Base-by-base conservation (phyloP, 2,113 vertebrate genomes). In the Gobiocypris rarus region DNA sequence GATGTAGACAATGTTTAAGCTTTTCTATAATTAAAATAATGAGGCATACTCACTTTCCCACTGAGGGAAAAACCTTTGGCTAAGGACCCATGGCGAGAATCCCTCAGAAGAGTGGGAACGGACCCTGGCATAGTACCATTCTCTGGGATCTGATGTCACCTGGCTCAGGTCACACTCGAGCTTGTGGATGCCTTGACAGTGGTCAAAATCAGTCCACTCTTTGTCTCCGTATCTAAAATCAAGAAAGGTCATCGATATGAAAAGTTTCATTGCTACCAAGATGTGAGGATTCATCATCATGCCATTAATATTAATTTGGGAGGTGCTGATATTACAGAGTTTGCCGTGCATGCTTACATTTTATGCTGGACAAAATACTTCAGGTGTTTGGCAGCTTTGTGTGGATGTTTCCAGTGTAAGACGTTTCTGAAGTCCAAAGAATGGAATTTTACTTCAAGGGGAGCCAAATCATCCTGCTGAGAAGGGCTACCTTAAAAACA, bases 71-170 rank as follows among this genome's bases (percentile, higher is more conserved):
- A 95, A 94, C 65, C 94, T 91, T 48, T 83, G 81, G 28, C 93
- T 92, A 3, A 92, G 80, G 28, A 85, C 78, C 94, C 94, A 95
- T 48, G 89, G 34, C 14, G 94, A 95, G 24, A 61, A 85, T 24
- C 77, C 63, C 19, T 87, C 83, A 1, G 87, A 17, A 9, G 85
- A 88, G 41, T 78, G 83, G 0, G 90, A 88, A 0, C 86, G 87
- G 17, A 94, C 92, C 74, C 92, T 88, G 69, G 93, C 93, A 5
- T 95, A 95, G 91, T 95, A 95, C 93, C 93, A 94, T 86, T 95
- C 93, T 28, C 89, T 91, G 67, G 84, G 77, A 8, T 93, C 90
- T 1, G 93, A 89, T 19, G 91, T 95, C 90, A 90, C 78, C 4
- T 31, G n/a, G 50, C 93, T 95, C 58, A 95, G 92, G 91, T 95